Percentiles rank a stretch among this genome's conserved stretches.
phyloP scores from a whole-genome alignment of 2,888 invertebrate species.

The Drosophila leonis region DNA sequence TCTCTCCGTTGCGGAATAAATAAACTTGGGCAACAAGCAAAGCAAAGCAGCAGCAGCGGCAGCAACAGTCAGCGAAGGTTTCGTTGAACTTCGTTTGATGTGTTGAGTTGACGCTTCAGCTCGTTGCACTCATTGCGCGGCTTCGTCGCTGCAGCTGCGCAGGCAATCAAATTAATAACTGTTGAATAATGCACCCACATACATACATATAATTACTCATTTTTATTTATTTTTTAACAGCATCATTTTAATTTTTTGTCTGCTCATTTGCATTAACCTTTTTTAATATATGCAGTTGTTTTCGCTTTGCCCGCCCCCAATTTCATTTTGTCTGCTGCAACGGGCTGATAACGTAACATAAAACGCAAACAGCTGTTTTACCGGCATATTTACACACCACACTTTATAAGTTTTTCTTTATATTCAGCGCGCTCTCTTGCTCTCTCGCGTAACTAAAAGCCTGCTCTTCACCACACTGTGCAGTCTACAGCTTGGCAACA shows the following conservation, averaged over 20 bases:
- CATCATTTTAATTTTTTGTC: background rate
- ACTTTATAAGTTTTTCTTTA: constrained; percentile 42
- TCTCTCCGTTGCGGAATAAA: constrained; percentile 50
- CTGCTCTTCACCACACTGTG: constrained; percentile 40
- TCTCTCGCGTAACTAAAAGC: constrained; percentile 21
- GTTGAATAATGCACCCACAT: background rate
- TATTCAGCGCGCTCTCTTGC: constrained; percentile 55
- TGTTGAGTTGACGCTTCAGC: constrained; percentile 9
- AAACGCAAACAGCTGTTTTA: constrained; percentile 66
- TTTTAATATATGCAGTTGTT: background rate
- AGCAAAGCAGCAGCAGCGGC: constrained; percentile 11
- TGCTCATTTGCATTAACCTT: background rate
- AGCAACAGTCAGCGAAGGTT: constrained; percentile 40
- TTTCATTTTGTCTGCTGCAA: constrained; percentile 15
- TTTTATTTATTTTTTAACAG: background rate
- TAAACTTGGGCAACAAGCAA: constrained; percentile 35
- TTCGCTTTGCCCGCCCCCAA: constrained; percentile 2
- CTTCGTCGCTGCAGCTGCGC: constrained; percentile 4
- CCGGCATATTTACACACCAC: constrained; percentile 70
- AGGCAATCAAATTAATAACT: constrained; percentile 2
- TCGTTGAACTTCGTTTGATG: constrained; percentile 68
- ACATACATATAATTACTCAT: background rate
- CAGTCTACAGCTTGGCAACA: constrained; percentile 39
- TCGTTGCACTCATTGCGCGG: background rate
- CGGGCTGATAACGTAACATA: constrained; percentile 31